phyloP scores from a whole-genome alignment of 2,888 invertebrate species.

The Lepas anatifera region DNA sequence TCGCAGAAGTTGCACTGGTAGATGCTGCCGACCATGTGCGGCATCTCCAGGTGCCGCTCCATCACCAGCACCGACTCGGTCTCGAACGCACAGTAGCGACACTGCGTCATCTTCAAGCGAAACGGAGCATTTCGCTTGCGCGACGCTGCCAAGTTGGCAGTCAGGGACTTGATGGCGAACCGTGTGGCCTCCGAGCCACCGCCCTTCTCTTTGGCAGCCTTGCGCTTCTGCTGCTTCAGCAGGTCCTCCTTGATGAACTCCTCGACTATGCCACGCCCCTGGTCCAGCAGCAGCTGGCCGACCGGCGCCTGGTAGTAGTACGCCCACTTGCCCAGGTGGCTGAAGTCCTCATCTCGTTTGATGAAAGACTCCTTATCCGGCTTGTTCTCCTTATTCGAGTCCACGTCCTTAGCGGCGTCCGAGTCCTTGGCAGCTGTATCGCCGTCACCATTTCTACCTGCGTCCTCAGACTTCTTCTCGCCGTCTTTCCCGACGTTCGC shows the following conservation, averaged over 20 bases:
- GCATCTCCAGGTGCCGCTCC: constrained; percentile 78
- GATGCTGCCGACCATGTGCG: constrained; percentile 76
- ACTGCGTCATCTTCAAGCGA: constrained; percentile 57
- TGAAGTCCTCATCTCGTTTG: constrained; percentile 19
- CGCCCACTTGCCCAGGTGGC: constrained; percentile 24
- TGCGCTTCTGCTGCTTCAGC: constrained; percentile 66
- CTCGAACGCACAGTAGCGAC: constrained; percentile 79
- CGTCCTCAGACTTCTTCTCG: constrained; percentile 10
- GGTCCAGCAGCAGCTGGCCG: constrained; percentile 81
- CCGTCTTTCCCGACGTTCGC: constrained; percentile 25
- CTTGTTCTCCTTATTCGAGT: constrained; percentile 35
- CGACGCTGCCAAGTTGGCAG: constrained; percentile 71
- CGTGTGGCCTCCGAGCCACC: constrained; percentile 47
- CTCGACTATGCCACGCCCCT: constrained; percentile 79
- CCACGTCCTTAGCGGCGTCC: constrained; percentile 24
- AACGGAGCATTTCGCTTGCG: constrained; percentile 74
- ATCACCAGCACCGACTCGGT: constrained; percentile 71
- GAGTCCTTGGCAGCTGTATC: constrained; percentile 42
- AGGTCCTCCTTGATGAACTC: constrained; percentile 89
- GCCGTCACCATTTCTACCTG: too few species aligned
- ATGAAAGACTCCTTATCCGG: constrained; percentile 18
- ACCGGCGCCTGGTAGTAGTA: constrained; percentile 23
- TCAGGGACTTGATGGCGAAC: constrained; percentile 65
- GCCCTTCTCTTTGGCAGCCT: constrained; percentile 46
- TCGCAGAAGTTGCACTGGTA: constrained; percentile 65